Evolutionary conservation across 2,888 invertebrate genomes (phyloP).

Genomic region (Mermis nigrescens): DNA sequence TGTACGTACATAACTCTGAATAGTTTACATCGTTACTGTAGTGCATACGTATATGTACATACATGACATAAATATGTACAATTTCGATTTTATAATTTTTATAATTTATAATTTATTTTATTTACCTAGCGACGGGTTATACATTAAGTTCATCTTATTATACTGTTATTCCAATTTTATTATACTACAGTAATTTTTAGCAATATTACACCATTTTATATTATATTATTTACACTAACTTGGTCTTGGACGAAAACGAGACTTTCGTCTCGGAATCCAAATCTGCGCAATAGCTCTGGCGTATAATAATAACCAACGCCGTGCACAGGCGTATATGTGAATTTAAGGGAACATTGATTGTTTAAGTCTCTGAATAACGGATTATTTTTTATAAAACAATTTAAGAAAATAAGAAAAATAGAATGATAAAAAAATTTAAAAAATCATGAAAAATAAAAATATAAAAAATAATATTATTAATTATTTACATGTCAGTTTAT

Average conservation of each 20-base stretch:
- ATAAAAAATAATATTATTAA: no score
- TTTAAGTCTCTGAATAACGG: no score
- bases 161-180: no score
- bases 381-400: no score
- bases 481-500: no score
- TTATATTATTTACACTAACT: slow-evolving; percentile 10
- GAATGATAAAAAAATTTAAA: no score
- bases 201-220: slow-evolving; percentile 5
- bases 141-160: no score
- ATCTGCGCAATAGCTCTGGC: slow-evolving; percentile 49
- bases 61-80: not conserved
- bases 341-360: slow-evolving; percentile 44
- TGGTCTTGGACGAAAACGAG: slow-evolving; percentile 30
- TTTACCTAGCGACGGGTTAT: no score
- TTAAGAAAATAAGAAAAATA: no score
- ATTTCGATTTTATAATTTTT: not conserved
- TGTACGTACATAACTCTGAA: no score
- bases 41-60: slow-evolving; percentile 6
- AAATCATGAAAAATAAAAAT: no score
- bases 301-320: slow-evolving; percentile 75
- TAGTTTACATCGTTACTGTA: not conserved
- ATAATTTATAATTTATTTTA: not conserved
- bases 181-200: no score
- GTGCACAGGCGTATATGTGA: slow-evolving; percentile 90
- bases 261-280: slow-evolving; percentile 43